phyloP scores from a whole-genome alignment of 2,797 vertebrate genomes.

The Synanceia verrucosa region DNA sequence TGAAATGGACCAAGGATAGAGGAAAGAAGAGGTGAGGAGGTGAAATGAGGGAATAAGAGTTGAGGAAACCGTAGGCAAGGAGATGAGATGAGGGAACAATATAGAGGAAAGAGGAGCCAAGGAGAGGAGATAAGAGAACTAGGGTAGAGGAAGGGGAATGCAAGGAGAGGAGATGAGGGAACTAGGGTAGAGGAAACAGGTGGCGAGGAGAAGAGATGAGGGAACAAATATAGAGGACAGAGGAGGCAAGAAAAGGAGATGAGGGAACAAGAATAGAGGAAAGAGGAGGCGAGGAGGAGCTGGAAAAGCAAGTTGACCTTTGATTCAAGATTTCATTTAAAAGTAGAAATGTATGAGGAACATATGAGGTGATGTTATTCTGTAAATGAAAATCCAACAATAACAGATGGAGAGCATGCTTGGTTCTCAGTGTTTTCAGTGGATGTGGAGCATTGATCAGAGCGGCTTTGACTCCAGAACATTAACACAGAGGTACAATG shows the following conservation, averaged over 20 bases:
- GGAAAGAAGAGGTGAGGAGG: not conserved
- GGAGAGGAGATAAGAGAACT: no score
- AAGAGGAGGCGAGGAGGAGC: not conserved
- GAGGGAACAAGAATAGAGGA: not conserved
- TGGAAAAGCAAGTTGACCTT: no score
- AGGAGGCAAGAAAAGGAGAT: not conserved
- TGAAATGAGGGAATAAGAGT: not conserved
- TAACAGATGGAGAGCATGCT: no score
- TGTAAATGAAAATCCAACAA: no score
- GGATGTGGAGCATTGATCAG: conserved; percentile 58
- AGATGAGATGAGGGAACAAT: conserved; percentile 4
- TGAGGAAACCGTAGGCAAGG: not conserved
- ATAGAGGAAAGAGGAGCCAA: not conserved
- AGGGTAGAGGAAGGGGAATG: no score
- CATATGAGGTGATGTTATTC: no score
- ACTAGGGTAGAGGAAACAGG: no score
- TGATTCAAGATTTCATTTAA: no score
- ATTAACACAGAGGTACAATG: conserved; percentile 44
- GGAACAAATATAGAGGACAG: conserved; percentile 11
- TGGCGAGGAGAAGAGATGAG: not conserved
- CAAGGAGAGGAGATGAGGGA: no score
- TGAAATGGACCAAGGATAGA: not conserved
- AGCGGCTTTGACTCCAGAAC: conserved; percentile 37
- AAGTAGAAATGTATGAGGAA: no score
- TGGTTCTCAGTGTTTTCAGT: conserved; percentile 40